Evolutionary conservation across 2,888 invertebrate genomes (phyloP).

Genomic region (Escarpia spicata): DNA sequence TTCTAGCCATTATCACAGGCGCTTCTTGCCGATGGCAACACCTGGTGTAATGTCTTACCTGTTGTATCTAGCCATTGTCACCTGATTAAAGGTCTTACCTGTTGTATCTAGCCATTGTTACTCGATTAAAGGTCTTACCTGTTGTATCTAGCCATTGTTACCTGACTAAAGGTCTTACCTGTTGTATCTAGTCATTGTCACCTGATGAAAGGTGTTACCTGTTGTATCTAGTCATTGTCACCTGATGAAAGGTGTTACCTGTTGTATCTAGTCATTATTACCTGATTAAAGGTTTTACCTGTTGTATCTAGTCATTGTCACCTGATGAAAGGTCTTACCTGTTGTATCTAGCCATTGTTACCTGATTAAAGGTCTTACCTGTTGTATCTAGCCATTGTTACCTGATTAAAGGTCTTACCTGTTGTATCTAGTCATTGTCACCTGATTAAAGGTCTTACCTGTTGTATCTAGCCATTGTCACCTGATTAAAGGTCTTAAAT

Average conservation of each 20-base stretch:
- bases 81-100: neutral
- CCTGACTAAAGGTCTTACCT: neutral
- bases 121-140: neutral
- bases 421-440: too few relatives aligned
- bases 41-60: neutral
- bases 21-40: neutral
- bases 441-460: neutral
- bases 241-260: neutral
- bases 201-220: neutral
- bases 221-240: neutral
- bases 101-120: neutral
- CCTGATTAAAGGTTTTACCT: neutral
- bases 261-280: neutral
- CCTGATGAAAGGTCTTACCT: neutral
- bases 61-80: neutral
- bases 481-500: neutral
- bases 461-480: neutral
- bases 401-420: neutral
- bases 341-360: neutral
- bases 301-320: neutral
- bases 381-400: neutral
- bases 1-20: constrained; percentile 3
- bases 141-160: neutral
- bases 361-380: neutral
- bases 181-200: neutral